Evolutionary conservation across 2,888 invertebrate species (phyloP).

Genomic region (Aphelenchoides bicaudatus): DNA sequence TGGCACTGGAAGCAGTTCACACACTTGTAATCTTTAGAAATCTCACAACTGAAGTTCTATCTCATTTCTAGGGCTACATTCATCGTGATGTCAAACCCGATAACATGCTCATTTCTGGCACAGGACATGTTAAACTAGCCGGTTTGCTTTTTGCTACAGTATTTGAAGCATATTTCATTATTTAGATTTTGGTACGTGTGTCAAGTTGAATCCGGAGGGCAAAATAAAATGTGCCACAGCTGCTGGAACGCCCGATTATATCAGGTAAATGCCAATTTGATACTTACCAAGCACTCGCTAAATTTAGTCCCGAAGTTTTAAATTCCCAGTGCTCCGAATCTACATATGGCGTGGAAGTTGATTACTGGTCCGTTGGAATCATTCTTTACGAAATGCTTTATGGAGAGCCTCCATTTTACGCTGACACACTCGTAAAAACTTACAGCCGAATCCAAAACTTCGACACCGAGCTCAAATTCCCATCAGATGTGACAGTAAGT

Average conservation of each 20-base stretch:
- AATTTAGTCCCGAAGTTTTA: constrained; percentile 94
- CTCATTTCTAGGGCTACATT: constrained; percentile 83
- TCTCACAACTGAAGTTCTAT: constrained; percentile 62
- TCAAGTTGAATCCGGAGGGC: constrained; percentile 95
- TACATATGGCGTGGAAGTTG: constrained; percentile 87
- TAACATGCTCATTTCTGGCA: constrained; percentile 63
- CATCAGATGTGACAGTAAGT: constrained; percentile 84
- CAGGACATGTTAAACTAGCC: constrained; percentile 88
- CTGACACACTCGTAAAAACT: constrained; percentile 93
- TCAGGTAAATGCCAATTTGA: too few species aligned
- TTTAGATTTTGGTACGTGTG: constrained; percentile 99
- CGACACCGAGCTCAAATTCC: constrained; percentile 88
- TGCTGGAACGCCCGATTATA: constrained; percentile 98
- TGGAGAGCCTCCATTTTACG: constrained; percentile 93
- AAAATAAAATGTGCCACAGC: constrained; percentile 92
- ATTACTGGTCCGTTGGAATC: constrained; percentile 83
- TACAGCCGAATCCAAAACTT: constrained; percentile 99
- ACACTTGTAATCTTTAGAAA: constrained; percentile 77
- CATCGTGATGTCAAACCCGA: constrained; percentile 89
- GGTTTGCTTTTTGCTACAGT: constrained; percentile 70
- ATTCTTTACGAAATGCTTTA: constrained; percentile 98
- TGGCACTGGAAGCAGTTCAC: constrained; percentile 95
- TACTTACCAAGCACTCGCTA: too few species aligned
- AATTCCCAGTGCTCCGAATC: constrained; percentile 92
- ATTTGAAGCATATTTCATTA: too few species aligned